A percentile compares a stretch with the other conserved stretches of the same genome.
Evolutionary conservation across 2,113 vertebrate species (phyloP).

Genomic region (Chionomys nivalis): DNA sequence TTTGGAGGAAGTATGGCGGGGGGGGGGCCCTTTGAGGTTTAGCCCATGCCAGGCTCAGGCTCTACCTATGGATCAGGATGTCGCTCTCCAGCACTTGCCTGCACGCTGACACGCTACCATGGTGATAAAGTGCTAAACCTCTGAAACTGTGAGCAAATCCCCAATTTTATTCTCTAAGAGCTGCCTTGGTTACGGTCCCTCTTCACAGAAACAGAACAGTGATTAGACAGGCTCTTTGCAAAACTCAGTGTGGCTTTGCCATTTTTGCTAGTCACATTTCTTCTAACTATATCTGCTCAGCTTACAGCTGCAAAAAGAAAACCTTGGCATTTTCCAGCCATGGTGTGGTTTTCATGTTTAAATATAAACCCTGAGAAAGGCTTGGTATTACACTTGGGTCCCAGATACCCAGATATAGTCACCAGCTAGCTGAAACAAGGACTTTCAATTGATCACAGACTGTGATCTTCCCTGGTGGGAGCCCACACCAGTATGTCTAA

Average conservation of each 20-base stretch:
- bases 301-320: background rate
- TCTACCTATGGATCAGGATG: background rate
- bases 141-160: background rate
- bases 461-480: background rate
- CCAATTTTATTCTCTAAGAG: background rate
- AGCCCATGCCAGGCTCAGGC: background rate
- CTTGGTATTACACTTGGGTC: background rate
- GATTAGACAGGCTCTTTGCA: background rate
- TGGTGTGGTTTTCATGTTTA: background rate
- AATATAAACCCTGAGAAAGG: background rate
- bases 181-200: background rate
- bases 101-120: background rate
- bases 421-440: background rate
- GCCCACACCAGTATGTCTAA: background rate
- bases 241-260: background rate
- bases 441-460: background rate
- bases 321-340: background rate
- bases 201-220: background rate
- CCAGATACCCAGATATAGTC: background rate
- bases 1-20: background rate
- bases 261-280: background rate
- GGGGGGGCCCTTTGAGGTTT: background rate
- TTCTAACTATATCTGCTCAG: background rate
- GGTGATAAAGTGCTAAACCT: background rate
- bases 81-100: background rate